Evolutionary conservation across 2,888 invertebrate species (phyloP).

Genomic region (Drosophila maculinotata): DNA sequence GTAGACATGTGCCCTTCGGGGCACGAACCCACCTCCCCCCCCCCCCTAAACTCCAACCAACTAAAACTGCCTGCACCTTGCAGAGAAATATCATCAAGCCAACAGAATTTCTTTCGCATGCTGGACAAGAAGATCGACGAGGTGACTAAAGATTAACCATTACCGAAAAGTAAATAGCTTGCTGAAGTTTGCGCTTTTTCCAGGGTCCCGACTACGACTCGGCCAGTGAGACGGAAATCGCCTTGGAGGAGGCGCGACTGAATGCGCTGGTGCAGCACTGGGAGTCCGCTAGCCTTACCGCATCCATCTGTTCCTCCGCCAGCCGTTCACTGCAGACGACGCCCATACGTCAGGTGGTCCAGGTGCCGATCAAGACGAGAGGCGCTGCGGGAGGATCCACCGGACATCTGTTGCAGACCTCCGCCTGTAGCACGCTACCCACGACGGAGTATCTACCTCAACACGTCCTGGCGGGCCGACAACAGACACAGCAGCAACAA

Average conservation of each 20-base stretch:
- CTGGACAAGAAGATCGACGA: constrained; percentile 96
- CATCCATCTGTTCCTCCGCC: constrained; percentile 86
- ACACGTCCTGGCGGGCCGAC: constrained; percentile 73
- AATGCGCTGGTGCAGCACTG: constrained; percentile 90
- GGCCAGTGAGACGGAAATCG: constrained; percentile 90
- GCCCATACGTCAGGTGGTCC: constrained; percentile 85
- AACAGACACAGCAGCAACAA: constrained; percentile 39
- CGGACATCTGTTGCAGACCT: constrained; percentile 69
- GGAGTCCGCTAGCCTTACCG: constrained; percentile 89
- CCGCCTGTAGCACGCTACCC: constrained; percentile 54
- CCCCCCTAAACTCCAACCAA: constrained; percentile 36
- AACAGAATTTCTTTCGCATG: constrained; percentile 97
- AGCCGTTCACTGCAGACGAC: constrained; percentile 86
- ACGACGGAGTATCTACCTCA: constrained; percentile 84
- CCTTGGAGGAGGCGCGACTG: constrained; percentile 89
- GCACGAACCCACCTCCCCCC: constrained; percentile 5
- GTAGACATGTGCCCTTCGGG: background rate
- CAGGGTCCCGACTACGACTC: constrained; percentile 94
- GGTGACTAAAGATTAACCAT: constrained; percentile 85
- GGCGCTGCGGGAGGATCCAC: constrained; percentile 15
- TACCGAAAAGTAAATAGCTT: background rate
- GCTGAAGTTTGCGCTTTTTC: background rate
- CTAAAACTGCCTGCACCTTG: constrained; percentile 83
- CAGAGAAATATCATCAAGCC: constrained; percentile 95
- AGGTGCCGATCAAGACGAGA: constrained; percentile 80